Base-by-base conservation (phyloP, 2,888 invertebrate genomes). In the Colostygia pectinataria region DNA sequence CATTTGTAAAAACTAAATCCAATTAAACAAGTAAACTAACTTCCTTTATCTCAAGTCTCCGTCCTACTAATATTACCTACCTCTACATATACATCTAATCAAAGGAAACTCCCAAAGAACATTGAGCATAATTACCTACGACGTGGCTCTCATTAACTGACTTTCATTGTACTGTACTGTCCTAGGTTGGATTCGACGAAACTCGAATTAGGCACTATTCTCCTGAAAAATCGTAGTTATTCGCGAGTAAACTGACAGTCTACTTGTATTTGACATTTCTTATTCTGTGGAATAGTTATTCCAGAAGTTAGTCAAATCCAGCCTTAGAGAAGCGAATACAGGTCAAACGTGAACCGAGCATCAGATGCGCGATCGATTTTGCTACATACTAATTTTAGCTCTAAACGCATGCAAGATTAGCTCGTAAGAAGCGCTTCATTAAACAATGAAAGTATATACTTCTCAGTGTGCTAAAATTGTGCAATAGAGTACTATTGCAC, bases 301-400 rank as follows among this genome's bases (percentile, higher is more conserved):
- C n/a, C n/a, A n/a, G n/a, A n/a, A n/a, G n/a, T n/a, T n/a, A n/a
- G 4, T 18, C 2, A 2, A 2, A 18, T 18, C 18, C 4, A 3
- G 2, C 18, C 2, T 18, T 18, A 18, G 2, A 18, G 18, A 18
- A 18, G 2, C n/a, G 29, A 41, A 46, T 46, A 47, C 43, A 53
- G 49, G 56, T 57, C 59, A 50, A 39, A 49, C 48, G 49, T 47
- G 43, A 55, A 38, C 38, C 24, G 31, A 44, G 41, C 43, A 41
- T 36, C 37, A 36, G 29, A 46, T 33, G 24, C 20, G 8, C 36
- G 12, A 49, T 47, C 46, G 48, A 47, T 46, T 48, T 13, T 46
- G 33, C 33, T 23, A 33, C 25, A 49, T 45, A 44, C 53, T 55
- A 56, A 56, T 48, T 50, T 54, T 54, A 59, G 48, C 49, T 3